A percentile compares a stretch with the other conserved stretches of the same genome.
Conservation (phyloP, 2,113 vertebrate species). For the Andinoacara biseriatus region DNA sequence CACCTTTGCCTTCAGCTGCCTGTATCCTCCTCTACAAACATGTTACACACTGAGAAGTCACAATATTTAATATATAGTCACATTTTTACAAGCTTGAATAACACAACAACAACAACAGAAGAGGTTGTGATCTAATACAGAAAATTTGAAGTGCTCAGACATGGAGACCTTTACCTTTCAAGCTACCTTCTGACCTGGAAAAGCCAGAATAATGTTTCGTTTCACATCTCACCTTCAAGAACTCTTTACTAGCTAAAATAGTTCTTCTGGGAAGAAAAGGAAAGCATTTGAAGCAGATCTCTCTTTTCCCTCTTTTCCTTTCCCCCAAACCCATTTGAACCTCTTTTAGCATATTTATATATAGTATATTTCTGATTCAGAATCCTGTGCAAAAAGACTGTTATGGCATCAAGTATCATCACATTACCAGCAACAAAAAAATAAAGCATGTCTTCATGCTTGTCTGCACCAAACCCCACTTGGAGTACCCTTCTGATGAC, state of each 20-base stretch:
- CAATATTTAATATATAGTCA: slow-evolving; percentile 20
- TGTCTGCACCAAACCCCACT: slow-evolving; percentile 57
- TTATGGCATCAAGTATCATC: slow-evolving; percentile 59
- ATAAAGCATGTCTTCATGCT: slow-evolving; percentile 64
- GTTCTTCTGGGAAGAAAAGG: slow-evolving; percentile 39
- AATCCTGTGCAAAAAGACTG: slow-evolving; percentile 46
- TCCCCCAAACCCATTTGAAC: slow-evolving; percentile 44
- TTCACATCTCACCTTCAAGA: slow-evolving; percentile 47
- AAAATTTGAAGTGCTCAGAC: slow-evolving; percentile 13
- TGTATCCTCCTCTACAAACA: slow-evolving; percentile 23
- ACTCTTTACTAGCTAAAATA: slow-evolving; percentile 22
- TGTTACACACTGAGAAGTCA: slow-evolving; percentile 18
- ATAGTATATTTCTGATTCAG: slow-evolving; percentile 64
- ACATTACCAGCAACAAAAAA: slow-evolving; percentile 56
- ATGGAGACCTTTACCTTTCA: slow-evolving; percentile 33
- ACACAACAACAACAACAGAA: slow-evolving; percentile 38
- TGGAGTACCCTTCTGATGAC: slow-evolving; percentile 49
- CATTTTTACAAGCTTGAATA: slow-evolving; percentile 38
- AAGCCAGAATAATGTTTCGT: slow-evolving; percentile 32
- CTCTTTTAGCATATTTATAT: slow-evolving; percentile 68
- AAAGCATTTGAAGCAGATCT: slow-evolving; percentile 37
- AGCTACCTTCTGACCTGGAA: slow-evolving; percentile 43
- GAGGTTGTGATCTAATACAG: slow-evolving; percentile 31
- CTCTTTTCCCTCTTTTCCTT: background rate
- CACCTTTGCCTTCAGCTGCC: slow-evolving; percentile 29